A percentile compares a stretch with the other conserved stretches of the same genome.
phyloP scores from a whole-genome alignment of 1,140 invertebrate species.

The Sogatella furcifera region DNA sequence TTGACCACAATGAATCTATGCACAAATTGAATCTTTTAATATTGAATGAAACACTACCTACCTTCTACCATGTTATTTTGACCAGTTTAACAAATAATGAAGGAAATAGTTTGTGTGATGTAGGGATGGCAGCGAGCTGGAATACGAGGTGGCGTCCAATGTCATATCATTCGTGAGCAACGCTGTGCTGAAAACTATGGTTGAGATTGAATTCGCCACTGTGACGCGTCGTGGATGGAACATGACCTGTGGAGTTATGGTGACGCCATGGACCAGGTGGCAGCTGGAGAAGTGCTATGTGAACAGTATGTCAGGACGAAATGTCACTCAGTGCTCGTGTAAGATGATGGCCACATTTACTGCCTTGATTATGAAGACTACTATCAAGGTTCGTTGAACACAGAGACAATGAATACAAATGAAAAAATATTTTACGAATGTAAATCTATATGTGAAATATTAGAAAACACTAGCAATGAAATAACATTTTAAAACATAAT shows the following conservation, averaged over 20 bases:
- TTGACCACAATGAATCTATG: too few relatives aligned
- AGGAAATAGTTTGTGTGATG: background rate
- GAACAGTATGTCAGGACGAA: background rate
- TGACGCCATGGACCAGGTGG: slow-evolving; percentile 30
- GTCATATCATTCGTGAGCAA: slow-evolving; percentile 36
- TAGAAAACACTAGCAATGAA: too few relatives aligned
- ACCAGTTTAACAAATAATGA: too few relatives aligned
- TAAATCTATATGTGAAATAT: too few relatives aligned
- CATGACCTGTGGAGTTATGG: slow-evolving; percentile 38
- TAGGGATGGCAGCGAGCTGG: slow-evolving; percentile 51
- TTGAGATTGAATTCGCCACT: slow-evolving; percentile 25
- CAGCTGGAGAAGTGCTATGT: slow-evolving; percentile 13
- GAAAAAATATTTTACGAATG: too few relatives aligned
- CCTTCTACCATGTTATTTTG: too few relatives aligned
- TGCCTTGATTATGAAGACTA: slow-evolving; percentile 10
- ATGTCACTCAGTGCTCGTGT: slow-evolving; percentile 19
- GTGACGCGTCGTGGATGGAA: slow-evolving; percentile 32
- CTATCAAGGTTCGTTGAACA: background rate
- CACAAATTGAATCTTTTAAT: too few relatives aligned
- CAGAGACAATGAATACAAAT: too few relatives aligned
- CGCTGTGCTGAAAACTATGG: slow-evolving; percentile 24
- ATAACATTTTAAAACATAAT: too few relatives aligned
- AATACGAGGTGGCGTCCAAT: slow-evolving; percentile 51
- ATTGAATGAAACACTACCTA: too few relatives aligned
- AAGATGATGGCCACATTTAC: slow-evolving; percentile 18